Evolutionary conservation across 2,113 vertebrate species (phyloP).

Genomic region (Poeciliopsis retropinna): DNA sequence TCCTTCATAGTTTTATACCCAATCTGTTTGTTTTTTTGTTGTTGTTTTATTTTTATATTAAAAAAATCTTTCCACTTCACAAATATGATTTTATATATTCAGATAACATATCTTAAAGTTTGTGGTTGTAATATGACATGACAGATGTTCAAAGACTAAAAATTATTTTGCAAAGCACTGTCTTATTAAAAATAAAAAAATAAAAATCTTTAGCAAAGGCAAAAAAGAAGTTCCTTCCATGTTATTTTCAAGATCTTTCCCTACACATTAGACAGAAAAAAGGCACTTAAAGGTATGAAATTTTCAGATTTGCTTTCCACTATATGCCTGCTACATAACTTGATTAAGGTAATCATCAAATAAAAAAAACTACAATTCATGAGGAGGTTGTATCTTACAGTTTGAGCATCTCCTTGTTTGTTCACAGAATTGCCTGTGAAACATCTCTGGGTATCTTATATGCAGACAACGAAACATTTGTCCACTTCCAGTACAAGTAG

Average conservation of each 20-base stretch:
- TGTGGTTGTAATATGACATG: background rate
- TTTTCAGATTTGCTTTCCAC: background rate
- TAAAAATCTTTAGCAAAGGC: background rate
- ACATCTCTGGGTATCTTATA: constrained; percentile 6
- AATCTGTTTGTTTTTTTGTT: too few relatives aligned
- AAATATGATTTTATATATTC: too few relatives aligned
- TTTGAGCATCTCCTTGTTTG: constrained; percentile 1
- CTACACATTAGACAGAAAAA: too few relatives aligned
- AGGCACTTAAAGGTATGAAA: background rate
- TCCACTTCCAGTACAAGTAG: constrained; percentile 14
- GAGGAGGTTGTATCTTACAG: background rate
- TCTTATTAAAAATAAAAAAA: background rate
- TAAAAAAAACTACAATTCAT: background rate
- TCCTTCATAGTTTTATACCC: too few relatives aligned
- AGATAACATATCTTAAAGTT: too few relatives aligned
- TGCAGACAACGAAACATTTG: constrained; percentile 7
- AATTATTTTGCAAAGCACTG: background rate
- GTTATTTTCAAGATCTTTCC: too few relatives aligned
- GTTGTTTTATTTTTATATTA: too few relatives aligned
- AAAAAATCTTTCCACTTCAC: too few relatives aligned
- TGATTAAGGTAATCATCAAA: background rate
- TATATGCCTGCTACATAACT: background rate
- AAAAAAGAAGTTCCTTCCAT: background rate
- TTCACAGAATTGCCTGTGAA: background rate
- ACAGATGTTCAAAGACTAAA: background rate